These are phyloP conservation scores for Trachurus trachurus DNA, from an alignment of 2,797 vertebrate genomes.

Conservation along the genomic window DNA sequence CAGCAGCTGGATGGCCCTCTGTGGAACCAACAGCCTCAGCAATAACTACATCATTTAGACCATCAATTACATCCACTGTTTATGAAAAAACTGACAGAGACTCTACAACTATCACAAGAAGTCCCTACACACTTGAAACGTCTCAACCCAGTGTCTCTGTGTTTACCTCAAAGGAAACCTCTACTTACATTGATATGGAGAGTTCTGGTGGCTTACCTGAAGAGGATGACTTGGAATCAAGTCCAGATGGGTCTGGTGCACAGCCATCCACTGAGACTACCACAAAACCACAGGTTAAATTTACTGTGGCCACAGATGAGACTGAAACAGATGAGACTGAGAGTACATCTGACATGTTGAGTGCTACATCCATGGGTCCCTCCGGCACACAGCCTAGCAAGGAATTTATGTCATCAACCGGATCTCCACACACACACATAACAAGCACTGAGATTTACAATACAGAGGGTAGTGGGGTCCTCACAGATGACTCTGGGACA, in stretches of 20 bases:
- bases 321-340: slow-evolving; percentile 67
- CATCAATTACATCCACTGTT: slow-evolving; percentile 9
- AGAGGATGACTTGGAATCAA: slow-evolving; percentile 63
- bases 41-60: slow-evolving; percentile 32
- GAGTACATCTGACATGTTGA: slow-evolving; percentile 36
- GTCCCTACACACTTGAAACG: slow-evolving; percentile 16
- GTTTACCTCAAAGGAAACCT: slow-evolving; percentile 38
- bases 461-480: slow-evolving; percentile 68
- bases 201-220: slow-evolving; percentile 49
- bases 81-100: slow-evolving; percentile 2
- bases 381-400: slow-evolving; percentile 25
- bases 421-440: slow-evolving; percentile 28
- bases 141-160: slow-evolving; percentile 42
- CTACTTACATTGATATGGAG: slow-evolving; percentile 64
- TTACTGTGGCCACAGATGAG: slow-evolving; percentile 74
- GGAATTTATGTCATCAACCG: slow-evolving; percentile 51
- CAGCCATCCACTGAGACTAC: slow-evolving; percentile 37
- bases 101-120: slow-evolving; percentile 27
- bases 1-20: neutral
- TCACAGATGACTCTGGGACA: slow-evolving; percentile 45
- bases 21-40: slow-evolving; percentile 7
- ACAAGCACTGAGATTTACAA: slow-evolving; percentile 34
- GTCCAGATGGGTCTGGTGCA: slow-evolving; percentile 69
- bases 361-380: slow-evolving; percentile 22
- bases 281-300: slow-evolving; percentile 51